Evolutionary conservation across 2,113 vertebrate species (phyloP).

Genomic region (Hemibagrus wyckioides): DNA sequence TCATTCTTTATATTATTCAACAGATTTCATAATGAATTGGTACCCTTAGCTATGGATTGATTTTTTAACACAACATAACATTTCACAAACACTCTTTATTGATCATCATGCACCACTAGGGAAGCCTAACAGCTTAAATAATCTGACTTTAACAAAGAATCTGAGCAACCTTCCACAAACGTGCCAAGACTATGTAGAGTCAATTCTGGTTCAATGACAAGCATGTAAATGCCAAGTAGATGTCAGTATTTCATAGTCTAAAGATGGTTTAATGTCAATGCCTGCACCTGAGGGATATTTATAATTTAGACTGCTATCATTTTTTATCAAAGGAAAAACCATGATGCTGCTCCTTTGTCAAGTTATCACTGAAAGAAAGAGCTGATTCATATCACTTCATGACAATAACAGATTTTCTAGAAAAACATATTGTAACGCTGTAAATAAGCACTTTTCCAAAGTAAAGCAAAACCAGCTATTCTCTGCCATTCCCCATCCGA

Average conservation of each 20-base stretch:
- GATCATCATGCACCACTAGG: not conserved
- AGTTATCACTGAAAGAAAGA: not conserved
- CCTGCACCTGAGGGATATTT: not conserved
- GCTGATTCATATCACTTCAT: not conserved
- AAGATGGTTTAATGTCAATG: not conserved
- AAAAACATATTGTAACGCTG: not conserved
- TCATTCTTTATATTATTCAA: not conserved
- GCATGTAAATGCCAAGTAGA: not conserved
- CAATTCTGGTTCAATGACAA: not conserved
- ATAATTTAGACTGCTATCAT: not conserved
- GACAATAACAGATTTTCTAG: not conserved
- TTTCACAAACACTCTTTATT: not conserved
- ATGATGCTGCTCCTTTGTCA: not conserved
- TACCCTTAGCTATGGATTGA: not conserved
- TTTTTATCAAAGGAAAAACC: not conserved
- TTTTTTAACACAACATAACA: not conserved
- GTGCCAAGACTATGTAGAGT: not conserved
- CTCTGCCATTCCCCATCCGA: not conserved
- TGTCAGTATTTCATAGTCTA: not conserved
- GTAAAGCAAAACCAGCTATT: not conserved
- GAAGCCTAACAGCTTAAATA: not conserved
- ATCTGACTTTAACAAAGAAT: not conserved
- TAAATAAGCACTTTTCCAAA: not conserved
- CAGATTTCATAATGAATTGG: not conserved
- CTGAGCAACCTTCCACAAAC: not conserved